Percentiles rank a stretch among this genome's conserved stretches.
Conservation (phyloP, 2,797 vertebrate species). For the Cottoperca gobio region DNA sequence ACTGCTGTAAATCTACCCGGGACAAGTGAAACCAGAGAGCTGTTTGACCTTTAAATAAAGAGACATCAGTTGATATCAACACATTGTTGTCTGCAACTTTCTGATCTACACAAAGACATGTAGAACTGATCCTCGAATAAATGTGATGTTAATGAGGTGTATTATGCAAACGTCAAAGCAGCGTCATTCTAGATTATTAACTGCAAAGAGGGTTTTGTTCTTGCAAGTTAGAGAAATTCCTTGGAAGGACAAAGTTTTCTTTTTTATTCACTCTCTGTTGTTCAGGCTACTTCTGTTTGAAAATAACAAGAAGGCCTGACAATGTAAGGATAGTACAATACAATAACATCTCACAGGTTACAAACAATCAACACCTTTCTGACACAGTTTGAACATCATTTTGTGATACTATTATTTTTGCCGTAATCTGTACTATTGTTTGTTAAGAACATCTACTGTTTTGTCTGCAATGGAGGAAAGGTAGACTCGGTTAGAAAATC, state of each 20-base stretch:
- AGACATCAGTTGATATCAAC: slow-evolving; percentile 34
- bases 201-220: slow-evolving; percentile 32
- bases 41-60: slow-evolving; percentile 53
- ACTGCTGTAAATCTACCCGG: slow-evolving; percentile 46
- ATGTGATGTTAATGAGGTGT: slow-evolving; percentile 38
- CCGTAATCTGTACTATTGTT: slow-evolving; percentile 48
- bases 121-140: background rate
- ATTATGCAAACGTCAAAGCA: slow-evolving; percentile 47
- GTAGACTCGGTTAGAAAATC: background rate
- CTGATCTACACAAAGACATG: slow-evolving; percentile 16
- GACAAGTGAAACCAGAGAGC: slow-evolving; percentile 54
- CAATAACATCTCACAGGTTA: background rate
- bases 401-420: background rate
- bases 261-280: slow-evolving; percentile 2
- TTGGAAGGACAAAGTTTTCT: slow-evolving; percentile 13
- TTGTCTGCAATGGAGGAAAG: slow-evolving; percentile 6
- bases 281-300: background rate
- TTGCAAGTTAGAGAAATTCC: slow-evolving; percentile 25
- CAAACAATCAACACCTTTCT: background rate
- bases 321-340: background rate
- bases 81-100: slow-evolving; percentile 33
- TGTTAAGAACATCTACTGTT: slow-evolving; percentile 6
- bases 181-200: slow-evolving; percentile 16
- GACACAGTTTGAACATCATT: background rate
- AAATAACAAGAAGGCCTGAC: background rate